Conservation (phyloP, 92 coral and sea anemone genomes). For the Phenganax subtilis region DNA sequence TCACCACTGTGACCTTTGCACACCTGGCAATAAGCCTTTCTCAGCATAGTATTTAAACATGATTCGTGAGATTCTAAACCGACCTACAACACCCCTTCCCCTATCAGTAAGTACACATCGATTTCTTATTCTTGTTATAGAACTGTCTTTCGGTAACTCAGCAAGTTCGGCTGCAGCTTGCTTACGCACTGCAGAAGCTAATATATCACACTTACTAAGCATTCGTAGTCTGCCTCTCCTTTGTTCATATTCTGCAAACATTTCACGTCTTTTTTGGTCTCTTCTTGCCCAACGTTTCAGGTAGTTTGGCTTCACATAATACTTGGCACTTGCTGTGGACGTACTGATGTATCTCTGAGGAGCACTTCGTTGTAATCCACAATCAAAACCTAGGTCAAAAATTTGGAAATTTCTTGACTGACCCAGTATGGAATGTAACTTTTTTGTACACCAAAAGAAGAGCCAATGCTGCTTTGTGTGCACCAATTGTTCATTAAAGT, state of each 20-base stretch:
- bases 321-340: slow-evolving; percentile 60
- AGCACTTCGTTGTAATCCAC: background rate
- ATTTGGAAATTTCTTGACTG: background rate
- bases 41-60: slow-evolving; percentile 94
- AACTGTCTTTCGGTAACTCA: slow-evolving; percentile 78
- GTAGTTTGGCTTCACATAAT: slow-evolving; percentile 86
- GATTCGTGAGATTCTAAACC: slow-evolving; percentile 84
- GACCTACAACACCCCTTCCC: slow-evolving; percentile 87
- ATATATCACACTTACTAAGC: slow-evolving; percentile 88
- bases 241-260: slow-evolving; percentile 76
- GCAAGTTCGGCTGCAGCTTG: slow-evolving; percentile 81
- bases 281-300: slow-evolving; percentile 96
- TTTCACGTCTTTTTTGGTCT: slow-evolving; percentile 75
- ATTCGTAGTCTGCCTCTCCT: slow-evolving; percentile 74
- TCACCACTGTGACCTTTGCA: slow-evolving; percentile 91
- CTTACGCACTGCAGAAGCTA: slow-evolving; percentile 77
- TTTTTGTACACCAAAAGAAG: too few species aligned
- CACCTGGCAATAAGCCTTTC: slow-evolving; percentile 80
- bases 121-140: slow-evolving; percentile 76
- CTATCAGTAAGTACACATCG: slow-evolving; percentile 96
- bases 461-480: too few species aligned
- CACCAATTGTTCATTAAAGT: too few species aligned
- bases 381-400: background rate
- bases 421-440: too few species aligned
- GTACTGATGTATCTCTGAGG: slow-evolving; percentile 58